Percentiles rank a stretch among this genome's conserved stretches.
These are phyloP conservation scores for Melikaiella ostensackeni DNA, from an alignment of 2,888 invertebrate species.

Conservation along the genomic window DNA sequence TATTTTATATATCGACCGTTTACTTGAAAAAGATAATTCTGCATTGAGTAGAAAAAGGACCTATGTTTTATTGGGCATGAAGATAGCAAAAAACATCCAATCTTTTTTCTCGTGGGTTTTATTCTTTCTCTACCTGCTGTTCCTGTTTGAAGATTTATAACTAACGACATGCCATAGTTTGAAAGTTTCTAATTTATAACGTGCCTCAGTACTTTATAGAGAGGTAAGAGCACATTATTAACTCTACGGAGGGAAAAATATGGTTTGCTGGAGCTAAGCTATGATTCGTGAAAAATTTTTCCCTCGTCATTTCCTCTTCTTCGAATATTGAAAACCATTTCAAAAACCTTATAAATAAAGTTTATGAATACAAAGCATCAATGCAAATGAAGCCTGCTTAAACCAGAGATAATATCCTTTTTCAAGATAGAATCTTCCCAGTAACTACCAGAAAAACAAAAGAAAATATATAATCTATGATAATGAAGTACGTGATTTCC, in stretches of 20 bases:
- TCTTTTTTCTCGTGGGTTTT: not conserved
- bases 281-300: not conserved
- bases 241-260: not conserved
- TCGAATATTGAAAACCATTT: not conserved
- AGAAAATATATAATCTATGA: too few species aligned
- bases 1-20: not conserved
- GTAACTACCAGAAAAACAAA: too few species aligned
- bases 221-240: conserved; percentile 3
- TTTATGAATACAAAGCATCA: not conserved
- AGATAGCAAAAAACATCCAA: not conserved
- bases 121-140: not conserved
- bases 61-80: not conserved
- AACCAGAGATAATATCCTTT: too few species aligned
- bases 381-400: not conserved
- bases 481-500: too few species aligned
- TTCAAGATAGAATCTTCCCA: too few species aligned
- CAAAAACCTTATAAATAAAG: not conserved
- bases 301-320: not conserved
- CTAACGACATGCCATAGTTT: conserved; percentile 3
- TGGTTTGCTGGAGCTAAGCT: not conserved
- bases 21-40: not conserved
- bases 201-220: not conserved
- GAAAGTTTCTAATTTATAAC: conserved; percentile 7
- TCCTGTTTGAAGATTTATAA: not conserved
- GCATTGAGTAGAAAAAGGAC: not conserved